Percentiles rank a stretch among this genome's conserved stretches.
Conservation (phyloP, 2,888 invertebrate species). For the Caenorhabditis sp. region DNA sequence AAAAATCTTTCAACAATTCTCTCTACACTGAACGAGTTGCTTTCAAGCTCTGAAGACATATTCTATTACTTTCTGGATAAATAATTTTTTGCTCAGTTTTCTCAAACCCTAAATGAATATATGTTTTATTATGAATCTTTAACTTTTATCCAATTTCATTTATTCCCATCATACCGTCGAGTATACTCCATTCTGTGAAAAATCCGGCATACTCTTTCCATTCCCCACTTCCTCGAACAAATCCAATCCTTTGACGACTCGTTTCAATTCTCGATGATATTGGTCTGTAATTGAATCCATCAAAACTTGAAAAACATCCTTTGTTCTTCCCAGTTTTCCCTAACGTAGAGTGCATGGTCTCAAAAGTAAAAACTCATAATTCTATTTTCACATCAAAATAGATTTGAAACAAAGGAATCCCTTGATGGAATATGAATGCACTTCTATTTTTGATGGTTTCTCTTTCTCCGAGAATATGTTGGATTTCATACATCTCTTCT, state of each 20-base stretch:
- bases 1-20: no score
- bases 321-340: neutral
- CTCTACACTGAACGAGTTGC: no score
- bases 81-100: no score
- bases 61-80: no score
- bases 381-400: slow-evolving; percentile 2
- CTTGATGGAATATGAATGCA: neutral
- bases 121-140: no score
- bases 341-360: neutral
- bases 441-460: neutral
- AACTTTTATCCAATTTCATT: neutral
- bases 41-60: no score
- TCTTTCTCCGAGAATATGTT: neutral
- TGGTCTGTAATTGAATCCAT: slow-evolving; percentile 69
- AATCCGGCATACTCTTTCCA: slow-evolving; percentile 76
- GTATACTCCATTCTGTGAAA: slow-evolving; percentile 78
- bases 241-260: slow-evolving; percentile 78
- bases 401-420: neutral
- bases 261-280: slow-evolving; percentile 74
- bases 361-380: slow-evolving; percentile 30
- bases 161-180: slow-evolving; percentile 74
- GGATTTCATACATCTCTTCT: neutral
- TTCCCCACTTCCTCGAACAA: slow-evolving; percentile 76
- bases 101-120: no score
- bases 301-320: neutral